phyloP scores from a whole-genome alignment of 1,140 invertebrate species.

The Cotesia typhae region DNA sequence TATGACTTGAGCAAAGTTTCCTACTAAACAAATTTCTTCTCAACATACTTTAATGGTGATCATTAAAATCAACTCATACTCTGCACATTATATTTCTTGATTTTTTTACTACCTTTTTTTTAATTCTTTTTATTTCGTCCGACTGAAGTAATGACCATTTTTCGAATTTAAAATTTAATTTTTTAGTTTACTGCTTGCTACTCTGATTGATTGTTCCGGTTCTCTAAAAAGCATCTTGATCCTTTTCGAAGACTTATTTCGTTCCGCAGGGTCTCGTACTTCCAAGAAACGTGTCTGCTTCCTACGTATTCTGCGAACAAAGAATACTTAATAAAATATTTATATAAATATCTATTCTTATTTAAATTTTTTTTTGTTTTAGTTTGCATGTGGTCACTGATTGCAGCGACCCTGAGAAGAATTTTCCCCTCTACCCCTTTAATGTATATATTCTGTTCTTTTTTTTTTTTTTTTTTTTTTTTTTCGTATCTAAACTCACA shows the following conservation, averaged over 20 bases:
- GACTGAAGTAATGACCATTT: background rate
- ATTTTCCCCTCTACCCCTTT: background rate
- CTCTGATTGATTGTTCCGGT: background rate
- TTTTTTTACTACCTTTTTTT: background rate
- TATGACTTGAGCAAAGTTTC: background rate
- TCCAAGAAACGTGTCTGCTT: background rate
- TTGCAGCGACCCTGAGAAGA: background rate
- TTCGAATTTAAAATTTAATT: background rate
- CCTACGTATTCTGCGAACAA: conserved; percentile 4
- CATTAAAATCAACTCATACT: background rate
- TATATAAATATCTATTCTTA: background rate
- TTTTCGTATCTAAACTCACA: too few species aligned
- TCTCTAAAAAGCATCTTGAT: conserved; percentile 9
- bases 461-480: background rate
- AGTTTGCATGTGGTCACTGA: background rate
- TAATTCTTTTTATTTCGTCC: background rate
- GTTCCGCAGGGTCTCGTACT: background rate
- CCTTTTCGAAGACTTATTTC: background rate
- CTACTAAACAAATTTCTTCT: background rate
- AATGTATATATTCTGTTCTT: background rate
- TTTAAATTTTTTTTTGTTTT: conserved; percentile 2
- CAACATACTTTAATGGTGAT: background rate
- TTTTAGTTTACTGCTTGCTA: background rate
- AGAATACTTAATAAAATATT: background rate
- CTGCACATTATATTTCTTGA: background rate